Evolutionary conservation across 2,888 invertebrate genomes (phyloP), one percentile per base, ranked within the genome.

Genomic region (Scaeva pyrastri): DNA sequence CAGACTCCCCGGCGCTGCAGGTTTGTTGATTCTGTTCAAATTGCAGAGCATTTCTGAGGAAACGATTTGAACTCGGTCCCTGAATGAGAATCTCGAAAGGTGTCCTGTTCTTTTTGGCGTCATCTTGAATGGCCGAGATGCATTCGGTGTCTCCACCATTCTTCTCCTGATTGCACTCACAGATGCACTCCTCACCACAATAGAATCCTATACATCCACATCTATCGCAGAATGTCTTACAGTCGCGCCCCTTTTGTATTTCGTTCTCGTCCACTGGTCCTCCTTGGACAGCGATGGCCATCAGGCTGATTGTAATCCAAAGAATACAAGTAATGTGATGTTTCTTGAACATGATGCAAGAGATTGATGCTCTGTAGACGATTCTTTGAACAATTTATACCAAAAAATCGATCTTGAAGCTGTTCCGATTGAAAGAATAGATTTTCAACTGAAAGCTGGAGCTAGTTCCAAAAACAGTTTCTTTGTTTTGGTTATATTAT

Each of bases 121-220:
- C 90, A 0, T 66, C 79, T 81, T 91, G 92, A 89, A 92, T 92
- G 2, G 89, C 88, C 31, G 89, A 88, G 10, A 92, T 90, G 60
- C 92, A 92, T 52, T 91, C 89, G 31, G 90, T 91, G 48, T 92
- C 91, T 2, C 88, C 88, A 2, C 88, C 87, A 43, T 62, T 74
- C 41, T 90, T 89, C 8, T 91, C 90, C n/a, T 90, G 89, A 83
- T 91, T 91, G 64, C 92, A 93, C 84, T 93, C 93, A 73, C 93
- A 93, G 39, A 93, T 91, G 71, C 93, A 93, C 79, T 93, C 92
- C 77, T 93, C 93, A 3, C 93, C 93, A 45, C 93, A 93, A 82
- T 92, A 93, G 89, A 93, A 93, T 31, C 91, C 92, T 66, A 91
- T 82, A 68, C 93, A 93, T 19, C 90, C 90, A 58, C 93, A 93